phyloP scores from a whole-genome alignment of 2,888 invertebrate genomes.

The Meteorus cinctellus region DNA sequence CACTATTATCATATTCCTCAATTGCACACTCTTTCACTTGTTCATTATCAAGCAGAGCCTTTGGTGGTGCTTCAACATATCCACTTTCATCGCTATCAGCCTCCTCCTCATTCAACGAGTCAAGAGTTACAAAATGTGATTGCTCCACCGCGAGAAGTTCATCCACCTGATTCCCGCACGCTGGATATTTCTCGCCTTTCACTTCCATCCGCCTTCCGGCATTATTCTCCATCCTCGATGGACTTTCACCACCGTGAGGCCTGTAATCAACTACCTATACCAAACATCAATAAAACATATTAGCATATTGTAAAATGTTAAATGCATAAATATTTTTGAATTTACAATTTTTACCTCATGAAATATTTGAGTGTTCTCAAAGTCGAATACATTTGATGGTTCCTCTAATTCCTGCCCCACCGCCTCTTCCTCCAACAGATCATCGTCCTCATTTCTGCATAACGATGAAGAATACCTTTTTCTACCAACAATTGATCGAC shows the following conservation, averaged over 20 bases:
- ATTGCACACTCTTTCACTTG: slow-evolving; percentile 26
- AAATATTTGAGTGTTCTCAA: slow-evolving; percentile 68
- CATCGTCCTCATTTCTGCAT: slow-evolving; percentile 63
- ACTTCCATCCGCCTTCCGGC: slow-evolving; percentile 50
- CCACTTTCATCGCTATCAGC: slow-evolving; percentile 93
- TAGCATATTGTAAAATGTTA: slow-evolving; percentile 3
- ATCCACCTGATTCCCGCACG: slow-evolving; percentile 51
- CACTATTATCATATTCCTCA: slow-evolving; percentile 33
- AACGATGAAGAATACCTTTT: slow-evolving; percentile 59
- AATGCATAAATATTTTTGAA: not conserved
- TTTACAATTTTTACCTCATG: slow-evolving; percentile 57
- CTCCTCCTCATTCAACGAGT: slow-evolving; percentile 78
- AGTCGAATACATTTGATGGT: slow-evolving; percentile 62
- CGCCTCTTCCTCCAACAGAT: slow-evolving; percentile 62
- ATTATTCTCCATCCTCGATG: slow-evolving; percentile 53
- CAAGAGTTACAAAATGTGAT: slow-evolving; percentile 67
- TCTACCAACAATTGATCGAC: slow-evolving; percentile 50
- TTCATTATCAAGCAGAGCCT: slow-evolving; percentile 52
- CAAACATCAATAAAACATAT: slow-evolving; percentile 22
- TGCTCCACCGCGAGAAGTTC: slow-evolving; percentile 62
- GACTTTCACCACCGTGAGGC: slow-evolving; percentile 68
- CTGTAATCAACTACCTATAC: slow-evolving; percentile 66
- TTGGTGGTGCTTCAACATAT: slow-evolving; percentile 82
- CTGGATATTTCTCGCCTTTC: slow-evolving; percentile 58
- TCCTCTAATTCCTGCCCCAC: slow-evolving; percentile 60